Evolutionary conservation across 2,113 vertebrate genomes (phyloP), one percentile per base, ranked within the genome.

Genomic region (Corynorhinus townsendii): DNA sequence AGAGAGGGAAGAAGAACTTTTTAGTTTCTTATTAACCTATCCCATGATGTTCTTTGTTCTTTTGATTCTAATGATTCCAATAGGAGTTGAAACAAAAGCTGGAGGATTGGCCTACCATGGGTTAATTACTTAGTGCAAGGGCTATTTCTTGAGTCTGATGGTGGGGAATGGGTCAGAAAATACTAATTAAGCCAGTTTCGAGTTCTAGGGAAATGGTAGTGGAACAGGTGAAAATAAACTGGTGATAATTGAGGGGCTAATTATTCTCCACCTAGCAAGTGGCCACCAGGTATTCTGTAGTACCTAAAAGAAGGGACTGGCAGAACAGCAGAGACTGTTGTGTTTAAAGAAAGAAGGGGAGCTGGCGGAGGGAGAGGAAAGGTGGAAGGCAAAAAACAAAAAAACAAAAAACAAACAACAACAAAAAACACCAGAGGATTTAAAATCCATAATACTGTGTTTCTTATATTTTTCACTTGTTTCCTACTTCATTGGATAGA

Each of bases 211-310:
- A 93, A 94, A 24, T 92, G 52, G 93, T 71, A 62, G 19, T 35
- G 49, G 49, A 88, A 69, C 38, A 95, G 94, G 96, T 93, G 82
- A 97, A 94, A 85, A 97, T 87, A 92, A 89, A 94, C 33, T 24
- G 92, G 91, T 92, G 93, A 64, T 95, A 94, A 95, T 56, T 97
- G 95, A 54, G 19, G 86, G 71, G 4, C 5, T 90, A 94, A 38
- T 33, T 96, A 92, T 90, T 43, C 91, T 91, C 90, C 45, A 4
- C 4, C 20, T 52, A 97, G 71, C 95, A 97, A 86, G 71, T 96
- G 95, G 84, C 91, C 95, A 94, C 96, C 96, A 97, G 96, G 96
- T 97, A 93, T 68, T 94, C 75, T 89, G 93, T 20, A 56, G 84
- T 64, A 96, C 90, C 89, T n/a, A 71, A 95, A 95, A 95, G 85